A percentile compares a stretch with the other conserved stretches of the same genome.
Conservation (phyloP, 2,113 vertebrate genomes). For the Rhabdornis inornatus region DNA sequence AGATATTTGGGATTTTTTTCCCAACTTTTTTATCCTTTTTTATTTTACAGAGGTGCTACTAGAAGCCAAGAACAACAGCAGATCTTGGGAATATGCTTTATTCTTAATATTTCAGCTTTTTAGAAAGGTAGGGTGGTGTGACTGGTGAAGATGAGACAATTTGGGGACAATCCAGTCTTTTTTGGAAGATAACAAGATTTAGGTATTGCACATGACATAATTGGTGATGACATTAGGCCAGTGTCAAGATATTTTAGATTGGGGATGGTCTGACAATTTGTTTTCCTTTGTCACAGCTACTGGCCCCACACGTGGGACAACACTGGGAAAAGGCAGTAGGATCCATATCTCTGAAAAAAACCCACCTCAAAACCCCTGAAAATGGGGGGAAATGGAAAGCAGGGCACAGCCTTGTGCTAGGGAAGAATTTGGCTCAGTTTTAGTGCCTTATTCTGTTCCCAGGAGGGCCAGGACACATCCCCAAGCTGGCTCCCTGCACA, state of each 20-base stretch:
- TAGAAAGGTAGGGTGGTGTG: neutral
- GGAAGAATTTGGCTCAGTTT: neutral
- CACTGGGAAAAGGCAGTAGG: neutral
- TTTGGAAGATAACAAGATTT: neutral
- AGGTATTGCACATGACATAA: neutral
- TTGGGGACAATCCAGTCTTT: neutral
- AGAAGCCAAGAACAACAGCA: neutral
- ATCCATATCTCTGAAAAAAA: neutral
- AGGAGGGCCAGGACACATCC: neutral
- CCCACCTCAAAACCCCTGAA: fast-evolving
- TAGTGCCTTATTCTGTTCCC: neutral
- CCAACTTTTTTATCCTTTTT: fast-evolving
- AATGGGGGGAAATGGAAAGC: neutral
- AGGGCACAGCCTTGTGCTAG: neutral
- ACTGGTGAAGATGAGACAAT: neutral
- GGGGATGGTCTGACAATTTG: neutral
- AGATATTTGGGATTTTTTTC: neutral
- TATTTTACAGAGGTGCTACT: neutral
- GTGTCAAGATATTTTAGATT: neutral
- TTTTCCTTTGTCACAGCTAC: neutral
- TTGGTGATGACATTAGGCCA: fast-evolving
- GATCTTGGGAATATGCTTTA: neutral
- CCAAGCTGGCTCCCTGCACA: fast-evolving
- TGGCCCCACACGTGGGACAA: fast-evolving
- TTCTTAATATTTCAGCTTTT: neutral